Base-by-base conservation (phyloP, 2,888 invertebrate species). In the Apeira syringaria region DNA sequence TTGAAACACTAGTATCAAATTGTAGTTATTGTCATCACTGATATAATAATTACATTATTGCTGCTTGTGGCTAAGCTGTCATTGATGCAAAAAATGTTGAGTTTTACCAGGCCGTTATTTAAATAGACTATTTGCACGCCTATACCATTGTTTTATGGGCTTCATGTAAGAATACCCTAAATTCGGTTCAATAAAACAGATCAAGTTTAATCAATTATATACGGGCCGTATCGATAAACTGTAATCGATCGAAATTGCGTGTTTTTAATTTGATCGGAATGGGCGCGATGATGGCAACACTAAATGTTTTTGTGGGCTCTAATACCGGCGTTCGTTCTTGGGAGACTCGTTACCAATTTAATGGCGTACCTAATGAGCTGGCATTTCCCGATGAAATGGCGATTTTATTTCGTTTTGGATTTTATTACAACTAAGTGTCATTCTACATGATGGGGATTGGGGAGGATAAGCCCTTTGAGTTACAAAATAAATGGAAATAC, bases 351-450 rank as follows among this genome's bases (percentile, higher is more conserved):
- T 63, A 74, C 59, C 27, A 39, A 43, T 59, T 67, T 72, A 64
- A 74, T 68, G 60, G 59, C 46, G 35, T 46, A 27, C 33, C 64
- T 72, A 73, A 74, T 72, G 71, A 70, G 64, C 61, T 49, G 47
- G 48, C 49, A 50, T 44, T 50, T 44, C 39, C 45, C 39, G 50
- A 50, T 34, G n/a, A 30, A 30, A 17, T 30, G 10, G 18, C 3
- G 9, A 18, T 18, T 30, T 28, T 24, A n/a, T 24, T 8, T 20
- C n/a, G 20, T n/a, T 25, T 2, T 25, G 25, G 2, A 25, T 25
- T 25, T 25, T 8, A 8, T 25, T 8, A 3, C 3, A 15, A 15
- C 2, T 4, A 15, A 15, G 15, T 15, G 15, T 15, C 15, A 15
- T 15, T 2, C 15, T 15, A 4, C 15, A 15, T 15, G 15, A 15